Conservation (phyloP, 2,888 invertebrate genomes). For the Carabus problematicus region DNA sequence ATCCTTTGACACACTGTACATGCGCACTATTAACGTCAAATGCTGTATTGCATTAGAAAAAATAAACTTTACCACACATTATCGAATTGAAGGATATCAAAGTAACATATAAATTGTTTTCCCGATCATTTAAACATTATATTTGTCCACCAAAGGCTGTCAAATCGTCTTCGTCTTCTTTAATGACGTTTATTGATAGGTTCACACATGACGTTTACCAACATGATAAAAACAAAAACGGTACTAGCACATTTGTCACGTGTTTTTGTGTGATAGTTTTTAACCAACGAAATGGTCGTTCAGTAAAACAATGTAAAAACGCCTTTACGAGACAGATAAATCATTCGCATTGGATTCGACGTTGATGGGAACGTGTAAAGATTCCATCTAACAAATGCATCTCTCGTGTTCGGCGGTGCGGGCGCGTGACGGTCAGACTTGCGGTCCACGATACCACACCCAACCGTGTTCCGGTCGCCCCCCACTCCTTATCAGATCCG, state of each 20-base stretch:
- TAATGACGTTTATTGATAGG: no score
- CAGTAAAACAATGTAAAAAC: constrained; percentile 12
- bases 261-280: no score
- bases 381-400: constrained; percentile 17
- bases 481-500: constrained; percentile 1
- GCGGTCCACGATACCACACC: constrained; percentile 1
- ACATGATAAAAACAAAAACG: no score
- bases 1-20: constrained; percentile 19
- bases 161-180: no score
- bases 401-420: constrained; percentile 8
- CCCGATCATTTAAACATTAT: constrained; percentile 38
- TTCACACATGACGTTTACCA: no score
- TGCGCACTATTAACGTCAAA: constrained; percentile 3
- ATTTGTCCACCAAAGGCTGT: not conserved
- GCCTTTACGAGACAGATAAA: constrained; percentile 15
- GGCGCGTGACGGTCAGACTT: no score
- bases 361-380: constrained; percentile 10
- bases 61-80: no score
- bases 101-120: constrained; percentile 32
- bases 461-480: not conserved
- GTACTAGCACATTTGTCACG: no score
- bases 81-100: not conserved
- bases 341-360: constrained; percentile 7
- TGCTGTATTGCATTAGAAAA: not conserved
- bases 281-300: constrained; percentile 1